These are phyloP conservation scores for Gadopsis marmoratus DNA, from an alignment of 2,797 vertebrate species.

Conservation along the genomic window DNA sequence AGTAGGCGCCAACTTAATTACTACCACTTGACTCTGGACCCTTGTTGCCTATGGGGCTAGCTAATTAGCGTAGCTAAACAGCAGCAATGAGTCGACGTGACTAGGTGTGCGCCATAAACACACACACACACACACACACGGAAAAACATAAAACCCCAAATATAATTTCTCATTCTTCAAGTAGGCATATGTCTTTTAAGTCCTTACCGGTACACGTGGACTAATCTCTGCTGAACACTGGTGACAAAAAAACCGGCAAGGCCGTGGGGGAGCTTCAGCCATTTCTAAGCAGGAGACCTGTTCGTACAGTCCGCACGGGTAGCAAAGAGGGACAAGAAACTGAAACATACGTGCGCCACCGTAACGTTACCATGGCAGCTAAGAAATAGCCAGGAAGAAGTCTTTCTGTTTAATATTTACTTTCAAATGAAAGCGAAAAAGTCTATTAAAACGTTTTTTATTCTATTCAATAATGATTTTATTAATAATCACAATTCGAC, in stretches of 20 bases:
- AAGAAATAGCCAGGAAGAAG: neutral
- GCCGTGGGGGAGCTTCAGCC: slow-evolving; percentile 93
- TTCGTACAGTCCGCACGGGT: slow-evolving; percentile 53
- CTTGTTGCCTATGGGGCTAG: slow-evolving; percentile 33
- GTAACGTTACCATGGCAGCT: slow-evolving; percentile 14
- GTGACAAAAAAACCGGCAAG: slow-evolving; percentile 95
- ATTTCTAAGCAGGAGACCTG: slow-evolving; percentile 76
- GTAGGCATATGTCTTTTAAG: neutral
- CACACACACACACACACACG: neutral
- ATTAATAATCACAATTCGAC: neutral
- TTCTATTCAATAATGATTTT: neutral
- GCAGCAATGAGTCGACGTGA: slow-evolving; percentile 41
- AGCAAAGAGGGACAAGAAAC: slow-evolving; percentile 70
- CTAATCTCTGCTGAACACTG: slow-evolving; percentile 93
- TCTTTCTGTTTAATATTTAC: slow-evolving; percentile 23
- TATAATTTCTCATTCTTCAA: too few relatives aligned
- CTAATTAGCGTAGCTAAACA: slow-evolving; percentile 53
- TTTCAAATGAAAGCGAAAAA: slow-evolving; percentile 20
- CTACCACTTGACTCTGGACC: slow-evolving; percentile 7
- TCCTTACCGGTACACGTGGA: slow-evolving; percentile 92
- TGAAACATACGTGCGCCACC: slow-evolving; percentile 9
- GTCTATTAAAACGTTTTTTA: too few relatives aligned
- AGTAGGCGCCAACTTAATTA: slow-evolving; percentile 3
- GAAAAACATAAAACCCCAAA: neutral
- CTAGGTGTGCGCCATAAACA: slow-evolving; percentile 21